phyloP scores from a whole-genome alignment of 2,888 invertebrate species.

The Allolobophora icterica region DNA sequence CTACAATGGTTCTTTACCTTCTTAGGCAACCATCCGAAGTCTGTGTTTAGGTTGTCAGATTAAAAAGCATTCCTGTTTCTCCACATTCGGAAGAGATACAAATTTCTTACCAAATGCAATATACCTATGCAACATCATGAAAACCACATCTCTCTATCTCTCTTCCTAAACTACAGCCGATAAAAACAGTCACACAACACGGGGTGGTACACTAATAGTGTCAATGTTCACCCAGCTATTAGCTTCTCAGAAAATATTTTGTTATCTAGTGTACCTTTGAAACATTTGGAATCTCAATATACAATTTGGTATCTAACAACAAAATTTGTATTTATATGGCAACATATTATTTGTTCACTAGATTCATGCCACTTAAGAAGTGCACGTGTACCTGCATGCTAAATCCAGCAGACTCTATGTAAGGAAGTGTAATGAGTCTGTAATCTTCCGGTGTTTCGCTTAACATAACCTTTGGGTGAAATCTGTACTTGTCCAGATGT shows the following conservation, averaged over 20 bases:
- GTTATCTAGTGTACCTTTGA: background rate
- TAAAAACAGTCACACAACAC: background rate
- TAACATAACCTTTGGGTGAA: constrained; percentile 78
- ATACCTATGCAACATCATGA: background rate
- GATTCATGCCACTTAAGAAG: background rate
- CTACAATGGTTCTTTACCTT: background rate
- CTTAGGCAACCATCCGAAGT: background rate
- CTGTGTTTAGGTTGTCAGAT: background rate
- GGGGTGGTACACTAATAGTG: background rate
- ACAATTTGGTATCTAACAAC: too few relatives aligned
- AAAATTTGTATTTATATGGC: too few relatives aligned
- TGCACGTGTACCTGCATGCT: constrained; percentile 75
- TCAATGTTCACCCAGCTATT: background rate
- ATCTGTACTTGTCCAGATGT: constrained; percentile 85
- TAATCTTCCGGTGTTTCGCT: constrained; percentile 86
- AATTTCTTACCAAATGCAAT: background rate
- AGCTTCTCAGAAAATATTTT: background rate
- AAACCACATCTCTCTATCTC: background rate
- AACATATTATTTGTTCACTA: too few relatives aligned
- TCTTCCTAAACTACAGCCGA: background rate
- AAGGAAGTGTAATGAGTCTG: constrained; percentile 78
- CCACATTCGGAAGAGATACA: background rate
- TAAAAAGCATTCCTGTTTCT: background rate
- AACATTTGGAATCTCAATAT: too few relatives aligned
- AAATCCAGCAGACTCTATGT: constrained; percentile 73